A percentile compares a stretch with the other conserved stretches of the same genome.
Conservation (phyloP, 2,113 vertebrate species). For the Verasper variegatus region DNA sequence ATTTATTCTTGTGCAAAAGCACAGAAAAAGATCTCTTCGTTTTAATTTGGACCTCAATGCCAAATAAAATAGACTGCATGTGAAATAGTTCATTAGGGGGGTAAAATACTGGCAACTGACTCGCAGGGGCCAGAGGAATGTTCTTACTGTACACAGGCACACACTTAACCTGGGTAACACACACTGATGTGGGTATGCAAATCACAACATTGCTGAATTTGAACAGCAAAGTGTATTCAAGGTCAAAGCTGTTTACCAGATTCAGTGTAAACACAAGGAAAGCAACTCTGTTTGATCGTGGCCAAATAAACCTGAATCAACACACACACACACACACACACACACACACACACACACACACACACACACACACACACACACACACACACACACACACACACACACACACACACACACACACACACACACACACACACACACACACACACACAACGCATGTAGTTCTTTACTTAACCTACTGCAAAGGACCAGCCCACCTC, state of each 20-base stretch:
- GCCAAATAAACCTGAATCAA: conserved; percentile 52
- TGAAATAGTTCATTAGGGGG: conserved; percentile 58
- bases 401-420: neutral
- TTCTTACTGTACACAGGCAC: conserved; percentile 35
- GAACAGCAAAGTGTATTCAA: conserved; percentile 74
- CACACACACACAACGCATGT: neutral
- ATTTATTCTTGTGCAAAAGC: conserved; percentile 50
- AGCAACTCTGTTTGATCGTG: conserved; percentile 42
- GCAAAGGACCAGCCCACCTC: conserved; percentile 34
- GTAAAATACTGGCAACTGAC: conserved; percentile 45
- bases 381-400: conserved; percentile 14
- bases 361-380: neutral
- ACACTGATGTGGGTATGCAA: conserved; percentile 38
- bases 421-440: conserved; percentile 6
- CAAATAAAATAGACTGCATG: conserved; percentile 55
- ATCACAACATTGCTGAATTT: conserved; percentile 55
- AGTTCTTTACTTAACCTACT: conserved; percentile 17
- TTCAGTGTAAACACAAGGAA: conserved; percentile 38
- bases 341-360: conserved; percentile 2
- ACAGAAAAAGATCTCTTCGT: conserved; percentile 25
- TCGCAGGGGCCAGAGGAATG: conserved; percentile 23
- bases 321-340: neutral
- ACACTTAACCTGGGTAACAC: conserved; percentile 1
- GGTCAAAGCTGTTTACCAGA: conserved; percentile 74
- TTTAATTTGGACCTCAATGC: conserved; percentile 54